Percentiles rank a stretch among this genome's conserved stretches.
phyloP scores from a whole-genome alignment of 2,113 vertebrate species.

The Thalassoma bifasciatum region DNA sequence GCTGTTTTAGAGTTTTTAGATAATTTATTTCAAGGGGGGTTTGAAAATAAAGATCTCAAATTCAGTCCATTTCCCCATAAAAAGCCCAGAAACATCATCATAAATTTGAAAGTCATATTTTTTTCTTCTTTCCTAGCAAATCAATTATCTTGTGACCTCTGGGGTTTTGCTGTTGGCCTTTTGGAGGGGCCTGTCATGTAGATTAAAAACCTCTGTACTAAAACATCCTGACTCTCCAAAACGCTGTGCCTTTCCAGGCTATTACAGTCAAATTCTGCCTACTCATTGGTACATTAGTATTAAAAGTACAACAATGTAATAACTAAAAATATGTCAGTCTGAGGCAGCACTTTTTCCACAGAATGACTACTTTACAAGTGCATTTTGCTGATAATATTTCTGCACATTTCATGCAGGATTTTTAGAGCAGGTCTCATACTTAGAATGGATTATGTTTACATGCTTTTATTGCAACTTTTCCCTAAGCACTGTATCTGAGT shows the following conservation, averaged over 20 bases:
- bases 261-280: background rate
- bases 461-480: background rate
- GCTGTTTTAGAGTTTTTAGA: too few relatives aligned
- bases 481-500: background rate
- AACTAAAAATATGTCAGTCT: background rate
- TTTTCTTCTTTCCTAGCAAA: background rate
- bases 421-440: background rate
- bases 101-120: background rate
- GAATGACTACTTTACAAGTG: background rate
- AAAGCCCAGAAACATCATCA: background rate
- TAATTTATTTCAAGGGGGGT: too few relatives aligned
- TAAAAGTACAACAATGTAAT: background rate
- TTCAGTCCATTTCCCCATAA: too few relatives aligned
- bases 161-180: background rate
- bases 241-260: background rate
- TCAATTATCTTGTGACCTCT: background rate
- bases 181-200: background rate
- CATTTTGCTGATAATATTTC: constrained; percentile 1
- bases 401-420: background rate
- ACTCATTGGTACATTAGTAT: background rate
- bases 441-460: background rate
- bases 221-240: background rate
- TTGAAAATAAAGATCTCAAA: background rate
- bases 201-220: background rate
- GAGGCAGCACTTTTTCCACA: background rate